phyloP scores from a whole-genome alignment of 2,888 invertebrate genomes.

The Agapostemon virescens region DNA sequence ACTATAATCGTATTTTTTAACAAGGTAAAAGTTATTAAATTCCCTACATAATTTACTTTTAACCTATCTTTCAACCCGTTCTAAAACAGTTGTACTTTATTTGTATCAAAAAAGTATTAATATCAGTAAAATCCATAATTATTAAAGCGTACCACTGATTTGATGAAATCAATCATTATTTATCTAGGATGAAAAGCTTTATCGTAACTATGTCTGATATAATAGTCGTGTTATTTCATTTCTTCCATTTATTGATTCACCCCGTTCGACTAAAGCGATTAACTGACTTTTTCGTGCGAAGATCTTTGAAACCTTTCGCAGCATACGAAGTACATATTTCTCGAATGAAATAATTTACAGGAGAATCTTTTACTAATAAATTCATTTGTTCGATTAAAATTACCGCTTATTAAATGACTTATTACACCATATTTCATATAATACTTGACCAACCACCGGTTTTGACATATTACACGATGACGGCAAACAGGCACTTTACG shows the following conservation, averaged over 20 bases:
- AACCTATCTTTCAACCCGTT: neutral
- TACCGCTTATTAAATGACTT: neutral
- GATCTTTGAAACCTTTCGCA: neutral
- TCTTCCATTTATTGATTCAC: neutral
- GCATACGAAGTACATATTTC: neutral
- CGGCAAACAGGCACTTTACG: neutral
- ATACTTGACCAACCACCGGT: neutral
- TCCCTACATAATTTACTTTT: neutral
- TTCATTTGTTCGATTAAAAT: neutral
- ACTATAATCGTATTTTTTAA: neutral
- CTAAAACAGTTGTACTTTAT: neutral
- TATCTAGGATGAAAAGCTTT: neutral
- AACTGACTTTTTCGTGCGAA: neutral
- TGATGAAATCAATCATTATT: neutral
- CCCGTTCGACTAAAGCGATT: neutral
- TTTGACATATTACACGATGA: neutral
- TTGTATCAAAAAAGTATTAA: neutral
- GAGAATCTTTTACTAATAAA: neutral
- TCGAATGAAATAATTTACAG: neutral
- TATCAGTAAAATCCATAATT: neutral
- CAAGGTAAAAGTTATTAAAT: neutral
- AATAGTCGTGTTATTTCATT: neutral
- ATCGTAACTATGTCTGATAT: neutral
- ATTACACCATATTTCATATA: neutral
- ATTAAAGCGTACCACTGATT: neutral